A percentile compares a stretch with the other conserved stretches of the same genome.
Conservation (phyloP, 2,888 invertebrate genomes). For the Punctoribates punctum region DNA sequence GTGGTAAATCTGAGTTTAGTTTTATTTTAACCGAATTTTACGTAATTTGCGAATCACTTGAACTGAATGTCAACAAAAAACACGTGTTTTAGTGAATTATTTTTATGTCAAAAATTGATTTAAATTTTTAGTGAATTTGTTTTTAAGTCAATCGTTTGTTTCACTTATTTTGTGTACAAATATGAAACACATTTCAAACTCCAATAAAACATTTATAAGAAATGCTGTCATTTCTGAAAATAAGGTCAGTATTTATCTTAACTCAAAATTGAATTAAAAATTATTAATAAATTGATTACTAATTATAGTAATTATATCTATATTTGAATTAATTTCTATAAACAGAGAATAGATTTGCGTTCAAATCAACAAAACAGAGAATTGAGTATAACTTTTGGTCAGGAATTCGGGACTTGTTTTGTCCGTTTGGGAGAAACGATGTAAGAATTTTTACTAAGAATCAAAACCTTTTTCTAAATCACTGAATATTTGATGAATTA, state of each 20-base stretch:
- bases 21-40: too few relatives aligned
- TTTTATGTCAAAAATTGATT: too few relatives aligned
- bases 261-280: not conserved
- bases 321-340: too few relatives aligned
- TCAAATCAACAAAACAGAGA: conserved; percentile 22
- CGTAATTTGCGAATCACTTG: too few relatives aligned
- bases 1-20: too few relatives aligned
- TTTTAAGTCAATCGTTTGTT: too few relatives aligned
- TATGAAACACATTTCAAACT: not conserved
- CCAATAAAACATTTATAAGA: conserved; percentile 20
- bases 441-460: not conserved
- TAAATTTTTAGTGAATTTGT: too few relatives aligned
- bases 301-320: too few relatives aligned
- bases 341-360: conserved; percentile 32
- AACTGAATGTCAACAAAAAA: too few relatives aligned
- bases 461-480: not conserved
- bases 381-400: conserved; percentile 28
- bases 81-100: not conserved
- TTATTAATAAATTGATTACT: too few relatives aligned
- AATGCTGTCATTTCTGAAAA: conserved; percentile 13
- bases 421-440: conserved; percentile 37
- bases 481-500: not conserved
- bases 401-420: conserved; percentile 37
- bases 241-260: conserved; percentile 3
- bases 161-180: too few relatives aligned